Evolutionary conservation across 2,113 vertebrate genomes (phyloP).

Genomic region (Phainopepla nitens): DNA sequence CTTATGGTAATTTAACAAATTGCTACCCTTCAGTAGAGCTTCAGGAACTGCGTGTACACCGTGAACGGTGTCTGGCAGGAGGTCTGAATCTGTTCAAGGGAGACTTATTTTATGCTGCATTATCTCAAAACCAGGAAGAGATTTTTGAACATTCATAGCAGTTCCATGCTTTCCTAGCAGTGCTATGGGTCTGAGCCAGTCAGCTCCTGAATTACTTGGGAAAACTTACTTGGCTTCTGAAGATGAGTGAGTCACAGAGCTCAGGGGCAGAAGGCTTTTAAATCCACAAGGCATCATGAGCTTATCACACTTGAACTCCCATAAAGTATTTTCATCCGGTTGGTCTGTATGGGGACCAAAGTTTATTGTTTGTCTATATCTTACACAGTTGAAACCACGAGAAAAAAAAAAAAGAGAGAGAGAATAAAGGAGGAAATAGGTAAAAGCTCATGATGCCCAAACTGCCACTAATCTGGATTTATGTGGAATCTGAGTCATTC

Average conservation of each 20-base stretch:
- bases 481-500: not conserved
- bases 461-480: not conserved
- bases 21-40: not conserved
- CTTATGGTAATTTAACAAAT: conserved; percentile 21
- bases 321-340: not conserved
- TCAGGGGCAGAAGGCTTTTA: not conserved
- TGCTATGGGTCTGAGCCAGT: not conserved
- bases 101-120: not conserved
- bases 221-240: not conserved
- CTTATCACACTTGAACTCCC: not conserved
- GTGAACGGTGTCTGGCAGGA: not conserved
- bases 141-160: not conserved
- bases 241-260: not conserved
- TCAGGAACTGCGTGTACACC: not conserved
- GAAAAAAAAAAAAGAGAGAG: not conserved
- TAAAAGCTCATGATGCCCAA: not conserved
- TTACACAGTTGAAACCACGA: not conserved
- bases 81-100: not conserved
- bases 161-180: not conserved
- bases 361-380: not conserved
- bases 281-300: not conserved
- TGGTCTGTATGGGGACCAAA: not conserved
- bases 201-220: not conserved
- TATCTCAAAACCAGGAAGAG: not conserved
- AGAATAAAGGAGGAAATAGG: not conserved